Percentiles rank a stretch among this genome's conserved stretches.
Conservation (phyloP, 2,113 vertebrate genomes). For the Dicerorhinus sumatrensis region DNA sequence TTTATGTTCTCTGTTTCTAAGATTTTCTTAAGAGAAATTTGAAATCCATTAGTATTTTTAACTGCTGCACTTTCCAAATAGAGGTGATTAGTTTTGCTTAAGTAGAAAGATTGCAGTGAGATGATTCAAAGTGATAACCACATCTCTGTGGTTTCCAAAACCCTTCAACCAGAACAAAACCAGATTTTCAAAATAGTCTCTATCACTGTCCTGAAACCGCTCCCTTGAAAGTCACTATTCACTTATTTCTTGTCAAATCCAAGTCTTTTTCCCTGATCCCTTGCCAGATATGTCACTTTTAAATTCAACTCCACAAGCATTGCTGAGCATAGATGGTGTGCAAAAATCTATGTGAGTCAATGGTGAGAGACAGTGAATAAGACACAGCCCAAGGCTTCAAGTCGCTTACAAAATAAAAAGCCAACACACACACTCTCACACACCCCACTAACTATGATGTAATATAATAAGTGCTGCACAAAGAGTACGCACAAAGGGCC, state of each 20-base stretch:
- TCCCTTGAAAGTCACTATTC: slow-evolving; percentile 28
- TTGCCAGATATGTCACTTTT: background rate
- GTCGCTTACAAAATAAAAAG: background rate
- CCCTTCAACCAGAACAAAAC: background rate
- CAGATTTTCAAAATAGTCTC: background rate
- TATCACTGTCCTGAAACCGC: background rate
- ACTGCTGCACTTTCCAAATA: slow-evolving; percentile 13
- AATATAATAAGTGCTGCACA: background rate
- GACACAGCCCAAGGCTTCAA: background rate
- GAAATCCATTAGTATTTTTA: background rate
- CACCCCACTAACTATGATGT: background rate
- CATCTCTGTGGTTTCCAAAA: background rate
- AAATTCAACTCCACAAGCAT: background rate
- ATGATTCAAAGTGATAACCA: background rate
- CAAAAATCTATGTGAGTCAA: background rate
- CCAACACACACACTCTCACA: background rate
- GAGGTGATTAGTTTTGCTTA: background rate
- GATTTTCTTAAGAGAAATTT: slow-evolving; percentile 40
- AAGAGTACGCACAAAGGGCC: background rate
- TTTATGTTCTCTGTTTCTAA: slow-evolving; percentile 15
- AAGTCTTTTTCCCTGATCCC: background rate
- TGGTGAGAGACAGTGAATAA: background rate
- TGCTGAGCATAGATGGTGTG: background rate
- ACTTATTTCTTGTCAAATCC: slow-evolving; percentile 9
- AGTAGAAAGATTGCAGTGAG: background rate